Conservation (phyloP, 2,888 invertebrate genomes). For the Dasypogon diadema region DNA sequence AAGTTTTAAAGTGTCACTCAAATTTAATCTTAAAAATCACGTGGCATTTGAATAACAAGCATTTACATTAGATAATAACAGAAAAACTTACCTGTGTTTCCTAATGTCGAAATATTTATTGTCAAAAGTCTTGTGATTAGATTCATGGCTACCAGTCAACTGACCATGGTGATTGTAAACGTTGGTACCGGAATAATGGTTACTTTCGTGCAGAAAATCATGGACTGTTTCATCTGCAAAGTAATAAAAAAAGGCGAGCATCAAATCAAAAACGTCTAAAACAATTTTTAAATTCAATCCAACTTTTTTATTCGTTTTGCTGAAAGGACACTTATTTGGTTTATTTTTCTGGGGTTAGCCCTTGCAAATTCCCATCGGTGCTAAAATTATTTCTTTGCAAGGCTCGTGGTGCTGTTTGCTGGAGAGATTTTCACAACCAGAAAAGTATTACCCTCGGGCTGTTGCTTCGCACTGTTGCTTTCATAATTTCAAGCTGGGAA, state of each 20-base stretch:
- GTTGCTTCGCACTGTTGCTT: neutral
- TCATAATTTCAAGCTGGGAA: conserved; percentile 17
- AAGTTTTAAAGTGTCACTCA: too few relatives aligned
- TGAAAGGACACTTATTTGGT: neutral
- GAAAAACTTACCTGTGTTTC: conserved; percentile 67
- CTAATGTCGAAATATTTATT: conserved; percentile 63
- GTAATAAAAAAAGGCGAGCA: neutral
- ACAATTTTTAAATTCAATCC: too few relatives aligned
- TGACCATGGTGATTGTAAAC: conserved; percentile 64
- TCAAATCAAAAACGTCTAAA: neutral
- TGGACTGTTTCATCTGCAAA: conserved; percentile 35
- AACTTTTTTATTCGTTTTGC: neutral
- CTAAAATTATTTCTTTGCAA: neutral
- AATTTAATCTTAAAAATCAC: too few relatives aligned
- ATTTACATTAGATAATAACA: too few relatives aligned
- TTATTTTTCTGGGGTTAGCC: neutral
- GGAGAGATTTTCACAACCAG: neutral
- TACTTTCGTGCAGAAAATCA: conserved; percentile 59
- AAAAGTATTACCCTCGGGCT: neutral
- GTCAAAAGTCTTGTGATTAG: conserved; percentile 63
- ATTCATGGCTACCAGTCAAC: conserved; percentile 64
- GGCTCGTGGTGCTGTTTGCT: neutral
- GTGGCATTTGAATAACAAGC: too few relatives aligned
- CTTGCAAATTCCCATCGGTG: neutral
- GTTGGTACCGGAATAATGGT: conserved; percentile 59